Percentiles rank a stretch among this genome's conserved stretches.
Conservation (phyloP, 2,113 vertebrate species). For the Garra rufa region DNA sequence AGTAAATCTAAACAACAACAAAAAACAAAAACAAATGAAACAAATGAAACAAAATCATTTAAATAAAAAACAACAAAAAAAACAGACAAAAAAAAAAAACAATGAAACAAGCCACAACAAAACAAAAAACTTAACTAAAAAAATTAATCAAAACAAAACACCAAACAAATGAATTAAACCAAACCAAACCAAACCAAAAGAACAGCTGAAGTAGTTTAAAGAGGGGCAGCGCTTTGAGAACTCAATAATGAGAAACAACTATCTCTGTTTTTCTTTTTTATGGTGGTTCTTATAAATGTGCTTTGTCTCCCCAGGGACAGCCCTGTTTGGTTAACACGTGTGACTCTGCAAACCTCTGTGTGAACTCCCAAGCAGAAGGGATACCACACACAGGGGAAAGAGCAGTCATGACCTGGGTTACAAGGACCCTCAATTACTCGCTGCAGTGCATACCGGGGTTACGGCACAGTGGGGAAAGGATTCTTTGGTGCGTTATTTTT, state of each 20-base stretch:
- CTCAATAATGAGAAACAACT: conserved; percentile 3
- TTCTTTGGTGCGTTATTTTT: conserved; percentile 22
- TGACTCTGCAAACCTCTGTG: conserved; percentile 42
- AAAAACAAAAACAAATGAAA: no score
- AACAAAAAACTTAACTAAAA: neutral
- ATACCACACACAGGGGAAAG: conserved; percentile 21
- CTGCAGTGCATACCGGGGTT: conserved; percentile 41
- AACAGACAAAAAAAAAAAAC: no score
- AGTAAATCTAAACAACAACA: neutral
- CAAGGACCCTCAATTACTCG: conserved; percentile 41
- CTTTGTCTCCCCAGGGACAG: conserved; percentile 15
- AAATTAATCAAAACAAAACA: neutral
- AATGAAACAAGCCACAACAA: neutral
- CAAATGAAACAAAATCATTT: no score
- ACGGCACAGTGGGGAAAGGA: conserved; percentile 30
- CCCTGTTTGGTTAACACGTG: conserved; percentile 17
- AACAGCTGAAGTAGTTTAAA: neutral
- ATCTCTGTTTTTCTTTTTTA: neutral
- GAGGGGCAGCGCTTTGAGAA: neutral
- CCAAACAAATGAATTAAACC: neutral
- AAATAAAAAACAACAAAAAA: neutral
- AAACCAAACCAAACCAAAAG: neutral
- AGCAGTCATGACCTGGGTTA: conserved; percentile 47
- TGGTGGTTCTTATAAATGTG: neutral
- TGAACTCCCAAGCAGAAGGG: conserved; percentile 35